These are phyloP conservation scores for Nylanderia fulva DNA, from an alignment of 1,140 invertebrate species.

Conservation along the genomic window DNA sequence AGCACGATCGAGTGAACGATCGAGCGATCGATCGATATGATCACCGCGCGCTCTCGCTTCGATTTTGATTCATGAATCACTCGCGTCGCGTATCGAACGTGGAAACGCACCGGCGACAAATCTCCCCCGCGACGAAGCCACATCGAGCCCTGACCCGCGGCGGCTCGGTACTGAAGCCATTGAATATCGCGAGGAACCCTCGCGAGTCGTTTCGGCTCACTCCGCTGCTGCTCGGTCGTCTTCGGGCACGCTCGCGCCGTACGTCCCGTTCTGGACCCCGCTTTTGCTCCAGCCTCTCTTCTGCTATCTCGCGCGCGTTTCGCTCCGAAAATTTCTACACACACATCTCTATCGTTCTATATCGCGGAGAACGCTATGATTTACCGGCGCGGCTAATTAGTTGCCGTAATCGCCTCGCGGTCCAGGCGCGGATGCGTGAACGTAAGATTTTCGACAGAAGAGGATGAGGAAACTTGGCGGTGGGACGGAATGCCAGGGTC, in stretches of 20 bases:
- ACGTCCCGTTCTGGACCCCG: not conserved
- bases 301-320: conserved; percentile 27
- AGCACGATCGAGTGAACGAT: not conserved
- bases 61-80: conserved; percentile 68
- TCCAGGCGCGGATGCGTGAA: conserved; percentile 44
- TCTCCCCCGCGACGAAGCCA: conserved; percentile 43
- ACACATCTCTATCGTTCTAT: conserved; percentile 35
- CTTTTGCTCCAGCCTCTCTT: too few relatives aligned
- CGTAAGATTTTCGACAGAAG: conserved; percentile 41
- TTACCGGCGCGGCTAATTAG: conserved; percentile 80
- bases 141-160: conserved; percentile 81
- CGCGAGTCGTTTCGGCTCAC: conserved; percentile 73
- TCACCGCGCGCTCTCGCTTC: not conserved
- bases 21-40: not conserved
- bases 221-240: conserved; percentile 66
- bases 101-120: not conserved
- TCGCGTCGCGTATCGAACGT: conserved; percentile 21
- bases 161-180: conserved; percentile 84
- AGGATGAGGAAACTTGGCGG: not conserved
- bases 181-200: conserved; percentile 76
- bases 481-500: conserved; percentile 31
- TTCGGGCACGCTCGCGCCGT: conserved; percentile 68
- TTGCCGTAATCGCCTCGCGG: conserved; percentile 66
- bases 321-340: conserved; percentile 45
- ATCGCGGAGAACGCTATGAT: conserved; percentile 72